Evolutionary conservation across 2,888 invertebrate genomes (phyloP).

Genomic region (Brassicogethes aeneus): DNA sequence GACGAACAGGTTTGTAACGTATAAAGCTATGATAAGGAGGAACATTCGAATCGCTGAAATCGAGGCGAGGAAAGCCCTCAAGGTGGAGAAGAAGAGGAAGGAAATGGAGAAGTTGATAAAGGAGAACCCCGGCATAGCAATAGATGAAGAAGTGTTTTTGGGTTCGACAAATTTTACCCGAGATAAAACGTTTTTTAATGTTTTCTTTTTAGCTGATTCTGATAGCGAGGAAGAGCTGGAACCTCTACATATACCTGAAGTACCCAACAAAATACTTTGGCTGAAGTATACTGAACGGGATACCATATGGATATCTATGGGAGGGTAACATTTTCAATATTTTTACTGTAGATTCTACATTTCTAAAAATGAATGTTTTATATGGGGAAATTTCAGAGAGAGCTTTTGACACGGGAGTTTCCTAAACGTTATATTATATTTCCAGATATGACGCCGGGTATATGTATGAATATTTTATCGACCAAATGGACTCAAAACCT

Average conservation of each 20-base stretch:
- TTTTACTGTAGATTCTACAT: neutral
- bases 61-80: conserved; percentile 43
- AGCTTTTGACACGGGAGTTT: too few relatives aligned
- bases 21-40: conserved; percentile 50
- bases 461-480: conserved; percentile 51
- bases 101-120: conserved; percentile 50
- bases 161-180: conserved; percentile 38
- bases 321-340: conserved; percentile 34
- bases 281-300: conserved; percentile 44
- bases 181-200: conserved; percentile 3
- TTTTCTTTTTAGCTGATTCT: conserved; percentile 42
- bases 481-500: conserved; percentile 38
- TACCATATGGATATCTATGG: conserved; percentile 54
- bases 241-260: conserved; percentile 47
- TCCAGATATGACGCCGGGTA: conserved; percentile 53
- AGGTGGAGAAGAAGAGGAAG: conserved; percentile 44
- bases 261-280: conserved; percentile 51
- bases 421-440: too few relatives aligned
- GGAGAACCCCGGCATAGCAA: conserved; percentile 50
- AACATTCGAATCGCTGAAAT: conserved; percentile 51
- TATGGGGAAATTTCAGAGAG: too few relatives aligned
- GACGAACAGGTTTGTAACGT: conserved; percentile 45
- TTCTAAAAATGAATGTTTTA: neutral
- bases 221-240: conserved; percentile 47
- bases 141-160: conserved; percentile 52